A percentile compares a stretch with the other conserved stretches of the same genome.
Conservation (phyloP, 2,888 invertebrate species). For the Sycophila texana region DNA sequence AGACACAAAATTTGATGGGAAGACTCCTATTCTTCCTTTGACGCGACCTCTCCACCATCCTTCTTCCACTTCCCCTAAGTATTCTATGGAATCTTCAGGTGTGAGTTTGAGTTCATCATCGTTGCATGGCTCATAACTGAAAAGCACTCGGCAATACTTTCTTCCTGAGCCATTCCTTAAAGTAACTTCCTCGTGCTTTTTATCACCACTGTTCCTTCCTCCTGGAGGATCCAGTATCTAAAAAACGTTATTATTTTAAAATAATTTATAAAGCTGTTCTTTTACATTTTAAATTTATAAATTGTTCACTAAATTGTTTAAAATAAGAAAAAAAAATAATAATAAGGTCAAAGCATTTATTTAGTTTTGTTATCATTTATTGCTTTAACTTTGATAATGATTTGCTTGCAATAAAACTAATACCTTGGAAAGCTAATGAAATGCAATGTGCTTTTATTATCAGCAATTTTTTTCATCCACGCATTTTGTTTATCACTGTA, state of each 20-base stretch:
- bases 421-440: no score
- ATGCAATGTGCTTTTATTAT: no score
- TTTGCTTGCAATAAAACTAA: no score
- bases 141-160: conserved; percentile 89
- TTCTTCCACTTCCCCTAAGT: conserved; percentile 94
- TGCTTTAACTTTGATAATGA: no score
- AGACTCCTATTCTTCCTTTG: conserved; percentile 90
- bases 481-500: no score
- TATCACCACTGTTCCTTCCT: conserved; percentile 60
- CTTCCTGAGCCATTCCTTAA: conserved; percentile 73
- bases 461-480: no score
- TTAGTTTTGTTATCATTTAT: no score
- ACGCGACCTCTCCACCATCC: conserved; percentile 95
- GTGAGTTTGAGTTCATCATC: conserved; percentile 93
- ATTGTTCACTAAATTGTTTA: no score
- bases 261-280: no score
- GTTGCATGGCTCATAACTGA: conserved; percentile 94
- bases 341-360: no score
- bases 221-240: conserved; percentile 66
- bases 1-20: conserved; percentile 97
- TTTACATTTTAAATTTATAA: no score
- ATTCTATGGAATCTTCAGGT: conserved; percentile 93
- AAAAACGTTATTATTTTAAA: not conserved
- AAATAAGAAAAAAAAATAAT: no score
- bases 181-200: conserved; percentile 66